Evolutionary conservation across 2,797 vertebrate species (phyloP).

Genomic region (Peromyscus attwateri): DNA sequence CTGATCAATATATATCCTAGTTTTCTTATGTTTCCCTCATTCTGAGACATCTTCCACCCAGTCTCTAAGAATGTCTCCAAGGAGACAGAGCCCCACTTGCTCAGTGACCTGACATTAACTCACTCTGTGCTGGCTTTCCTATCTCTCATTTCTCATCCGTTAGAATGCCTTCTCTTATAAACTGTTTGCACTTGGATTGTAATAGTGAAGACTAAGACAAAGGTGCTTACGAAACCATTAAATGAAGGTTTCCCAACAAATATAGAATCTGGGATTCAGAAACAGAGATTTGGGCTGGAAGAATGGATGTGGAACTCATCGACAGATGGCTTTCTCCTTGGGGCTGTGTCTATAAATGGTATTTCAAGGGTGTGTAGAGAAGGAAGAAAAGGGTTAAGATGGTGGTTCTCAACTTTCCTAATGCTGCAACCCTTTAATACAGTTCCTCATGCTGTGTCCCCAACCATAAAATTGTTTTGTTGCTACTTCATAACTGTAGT

Average conservation of each 20-base stretch:
- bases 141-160: not conserved
- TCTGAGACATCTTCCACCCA: not conserved
- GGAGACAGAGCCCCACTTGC: not conserved
- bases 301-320: not conserved
- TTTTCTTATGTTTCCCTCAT: not conserved
- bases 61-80: not conserved
- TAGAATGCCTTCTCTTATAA: slow-evolving; percentile 25
- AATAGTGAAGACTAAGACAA: not conserved
- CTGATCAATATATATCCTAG: not conserved
- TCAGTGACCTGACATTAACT: not conserved
- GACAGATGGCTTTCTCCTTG: not conserved
- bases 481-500: not conserved
- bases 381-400: not conserved
- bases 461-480: not conserved
- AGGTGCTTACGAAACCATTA: not conserved
- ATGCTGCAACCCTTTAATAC: not conserved
- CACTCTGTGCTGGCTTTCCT: not conserved
- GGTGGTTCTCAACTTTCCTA: too few relatives aligned
- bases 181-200: not conserved
- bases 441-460: not conserved
- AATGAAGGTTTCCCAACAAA: not conserved
- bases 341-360: not conserved
- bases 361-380: slow-evolving; percentile 7
- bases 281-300: not conserved
- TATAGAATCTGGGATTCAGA: not conserved